Conservation (phyloP, 2,888 invertebrate genomes). For the Phorcus lineatus region DNA sequence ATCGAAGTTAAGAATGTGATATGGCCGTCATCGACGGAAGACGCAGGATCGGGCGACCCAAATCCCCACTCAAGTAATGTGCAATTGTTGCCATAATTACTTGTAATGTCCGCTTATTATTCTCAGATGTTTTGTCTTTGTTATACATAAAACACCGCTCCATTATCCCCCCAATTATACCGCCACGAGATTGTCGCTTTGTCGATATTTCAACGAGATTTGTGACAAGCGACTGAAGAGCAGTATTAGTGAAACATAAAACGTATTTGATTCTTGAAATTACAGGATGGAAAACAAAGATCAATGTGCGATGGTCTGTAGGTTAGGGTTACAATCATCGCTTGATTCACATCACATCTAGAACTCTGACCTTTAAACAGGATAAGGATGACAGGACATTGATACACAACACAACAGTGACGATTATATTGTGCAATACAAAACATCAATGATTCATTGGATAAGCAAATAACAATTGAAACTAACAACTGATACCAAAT, state of each 20-base stretch:
- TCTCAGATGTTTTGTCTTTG: constrained; percentile 10
- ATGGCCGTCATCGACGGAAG: neutral
- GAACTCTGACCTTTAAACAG: too few species aligned
- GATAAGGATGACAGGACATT: too few species aligned
- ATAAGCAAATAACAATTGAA: too few species aligned
- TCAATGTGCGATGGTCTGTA: too few species aligned
- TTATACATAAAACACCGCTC: constrained; percentile 15
- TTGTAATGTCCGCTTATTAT: constrained; percentile 19
- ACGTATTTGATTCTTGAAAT: neutral
- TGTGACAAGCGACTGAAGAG: constrained; percentile 19
- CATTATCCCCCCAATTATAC: constrained; percentile 15
- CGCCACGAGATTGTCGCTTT: neutral
- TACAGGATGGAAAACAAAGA: neutral
- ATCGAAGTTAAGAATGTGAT: neutral
- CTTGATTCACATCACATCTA: too few species aligned
- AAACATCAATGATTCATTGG: too few species aligned
- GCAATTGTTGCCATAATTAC: constrained; percentile 11
- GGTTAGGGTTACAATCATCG: too few species aligned
- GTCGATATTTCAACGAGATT: constrained; percentile 7
- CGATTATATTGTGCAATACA: too few species aligned
- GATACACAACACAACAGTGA: too few species aligned
- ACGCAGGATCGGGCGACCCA: neutral
- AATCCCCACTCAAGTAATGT: constrained; percentile 14
- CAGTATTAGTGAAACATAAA: constrained; percentile 5
- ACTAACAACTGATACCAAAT: too few species aligned